Percentiles rank a stretch among this genome's conserved stretches.
Conservation (phyloP, 2,888 invertebrate genomes). For the Drosophila dives region DNA sequence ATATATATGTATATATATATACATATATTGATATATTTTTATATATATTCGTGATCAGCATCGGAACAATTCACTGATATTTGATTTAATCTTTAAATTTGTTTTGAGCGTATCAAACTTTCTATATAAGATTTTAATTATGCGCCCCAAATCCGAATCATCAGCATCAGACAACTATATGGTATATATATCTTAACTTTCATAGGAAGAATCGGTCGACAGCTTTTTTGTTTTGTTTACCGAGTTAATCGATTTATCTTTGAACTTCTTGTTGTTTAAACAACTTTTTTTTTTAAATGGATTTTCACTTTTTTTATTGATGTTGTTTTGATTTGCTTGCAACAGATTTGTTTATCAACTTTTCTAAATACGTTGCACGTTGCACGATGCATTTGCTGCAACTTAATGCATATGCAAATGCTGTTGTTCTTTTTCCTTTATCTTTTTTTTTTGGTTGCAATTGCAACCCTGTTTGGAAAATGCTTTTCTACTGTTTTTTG, state of each 20-base stretch:
- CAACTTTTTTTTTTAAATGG: background rate
- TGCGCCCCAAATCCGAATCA: background rate
- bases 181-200: background rate
- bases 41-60: background rate
- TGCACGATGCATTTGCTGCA: background rate
- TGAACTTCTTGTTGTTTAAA: background rate
- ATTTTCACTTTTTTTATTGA: background rate
- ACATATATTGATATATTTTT: too few relatives aligned
- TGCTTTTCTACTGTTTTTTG: background rate
- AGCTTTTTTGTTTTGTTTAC: background rate
- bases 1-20: too few relatives aligned
- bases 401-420: conserved; percentile 37
- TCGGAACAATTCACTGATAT: background rate
- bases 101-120: background rate
- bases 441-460: background rate
- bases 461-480: background rate
- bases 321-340: conserved; percentile 4
- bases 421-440: background rate
- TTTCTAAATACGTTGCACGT: background rate
- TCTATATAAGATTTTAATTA: background rate
- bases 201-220: background rate
- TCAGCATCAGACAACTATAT: background rate
- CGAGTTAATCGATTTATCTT: background rate
- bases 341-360: conserved; percentile 21
- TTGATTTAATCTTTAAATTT: background rate